Conservation (phyloP, 2,888 invertebrate species). For the Protonemura montana region DNA sequence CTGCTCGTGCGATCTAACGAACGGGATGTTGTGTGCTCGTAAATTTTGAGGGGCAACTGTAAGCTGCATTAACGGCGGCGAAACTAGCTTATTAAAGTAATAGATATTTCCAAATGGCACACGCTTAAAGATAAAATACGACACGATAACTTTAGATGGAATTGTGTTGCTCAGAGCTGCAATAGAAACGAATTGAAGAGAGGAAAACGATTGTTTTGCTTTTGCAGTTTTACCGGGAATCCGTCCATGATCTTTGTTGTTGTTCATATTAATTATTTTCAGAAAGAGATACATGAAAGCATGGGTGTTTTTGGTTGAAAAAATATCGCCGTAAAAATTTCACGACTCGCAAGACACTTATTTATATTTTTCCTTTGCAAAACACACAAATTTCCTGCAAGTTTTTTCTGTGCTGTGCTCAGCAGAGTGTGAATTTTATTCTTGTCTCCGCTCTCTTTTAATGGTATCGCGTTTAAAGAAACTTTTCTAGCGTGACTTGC, state of each 20-base stretch:
- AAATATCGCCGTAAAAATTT: conserved; percentile 23
- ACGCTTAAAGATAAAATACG: neutral
- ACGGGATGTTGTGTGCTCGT: conserved; percentile 15
- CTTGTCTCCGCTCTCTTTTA: conserved; percentile 33
- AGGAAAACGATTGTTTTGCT: neutral
- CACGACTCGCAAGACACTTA: conserved; percentile 2
- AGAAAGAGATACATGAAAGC: neutral
- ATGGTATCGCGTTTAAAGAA: conserved; percentile 39
- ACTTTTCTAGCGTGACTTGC: neutral
- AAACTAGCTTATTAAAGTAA: conserved; percentile 12
- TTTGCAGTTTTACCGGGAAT: neutral
- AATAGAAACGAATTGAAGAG: neutral
- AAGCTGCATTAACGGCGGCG: neutral
- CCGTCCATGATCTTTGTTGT: too few relatives aligned
- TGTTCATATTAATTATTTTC: too few relatives aligned
- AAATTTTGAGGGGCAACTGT: neutral
- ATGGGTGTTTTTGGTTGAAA: neutral
- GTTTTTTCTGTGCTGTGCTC: conserved; percentile 19
- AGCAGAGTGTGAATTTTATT: conserved; percentile 22
- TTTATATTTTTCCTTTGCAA: conserved; percentile 5
- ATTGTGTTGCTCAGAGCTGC: neutral
- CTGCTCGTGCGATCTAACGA: conserved; percentile 12
- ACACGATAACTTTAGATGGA: neutral
- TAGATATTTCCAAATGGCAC: conserved; percentile 12
- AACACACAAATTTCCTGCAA: conserved; percentile 17